Percentiles rank a stretch among this genome's conserved stretches.
phyloP scores from a whole-genome alignment of 2,113 vertebrate species.

The Neoarius graeffei region DNA sequence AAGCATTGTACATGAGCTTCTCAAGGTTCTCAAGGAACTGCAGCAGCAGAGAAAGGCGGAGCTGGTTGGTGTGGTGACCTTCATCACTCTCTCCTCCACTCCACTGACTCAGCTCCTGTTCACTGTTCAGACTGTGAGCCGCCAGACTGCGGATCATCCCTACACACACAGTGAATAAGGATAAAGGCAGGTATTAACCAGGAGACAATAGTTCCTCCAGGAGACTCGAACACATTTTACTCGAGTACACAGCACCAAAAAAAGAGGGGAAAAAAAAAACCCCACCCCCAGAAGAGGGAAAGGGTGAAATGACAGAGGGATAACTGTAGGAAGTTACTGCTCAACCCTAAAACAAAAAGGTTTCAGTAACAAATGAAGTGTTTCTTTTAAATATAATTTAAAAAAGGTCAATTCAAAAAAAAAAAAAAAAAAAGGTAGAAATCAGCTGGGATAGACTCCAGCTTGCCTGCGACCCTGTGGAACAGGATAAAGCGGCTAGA shows the following conservation, averaged over 20 bases:
- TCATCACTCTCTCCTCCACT: constrained; percentile 89
- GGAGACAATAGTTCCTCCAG: not conserved
- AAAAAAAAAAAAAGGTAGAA: no score
- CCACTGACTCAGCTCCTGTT: constrained; percentile 93
- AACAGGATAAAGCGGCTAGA: no score
- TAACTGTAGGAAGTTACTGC: no score
- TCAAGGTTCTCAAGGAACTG: constrained; percentile 97
- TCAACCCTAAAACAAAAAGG: no score
- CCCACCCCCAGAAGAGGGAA: no score
- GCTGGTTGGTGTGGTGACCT: constrained; percentile 91
- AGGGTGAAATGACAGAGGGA: not conserved
- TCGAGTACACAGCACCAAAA: no score
- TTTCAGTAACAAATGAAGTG: no score
- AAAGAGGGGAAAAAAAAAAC: no score
- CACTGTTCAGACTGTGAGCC: constrained; percentile 90
- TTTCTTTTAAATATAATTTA: no score
- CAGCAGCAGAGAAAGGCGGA: constrained; percentile 89
- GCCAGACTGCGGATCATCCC: constrained; percentile 96
- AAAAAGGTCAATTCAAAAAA: no score
- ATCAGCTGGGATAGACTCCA: no score
- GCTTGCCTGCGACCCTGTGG: no score
- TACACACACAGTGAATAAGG: constrained; percentile 52
- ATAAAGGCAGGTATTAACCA: not conserved
- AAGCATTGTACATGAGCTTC: constrained; percentile 98
- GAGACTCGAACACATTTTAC: not conserved